Conservation (phyloP, 1,140 invertebrate species). For the Aplysia californica region DNA sequence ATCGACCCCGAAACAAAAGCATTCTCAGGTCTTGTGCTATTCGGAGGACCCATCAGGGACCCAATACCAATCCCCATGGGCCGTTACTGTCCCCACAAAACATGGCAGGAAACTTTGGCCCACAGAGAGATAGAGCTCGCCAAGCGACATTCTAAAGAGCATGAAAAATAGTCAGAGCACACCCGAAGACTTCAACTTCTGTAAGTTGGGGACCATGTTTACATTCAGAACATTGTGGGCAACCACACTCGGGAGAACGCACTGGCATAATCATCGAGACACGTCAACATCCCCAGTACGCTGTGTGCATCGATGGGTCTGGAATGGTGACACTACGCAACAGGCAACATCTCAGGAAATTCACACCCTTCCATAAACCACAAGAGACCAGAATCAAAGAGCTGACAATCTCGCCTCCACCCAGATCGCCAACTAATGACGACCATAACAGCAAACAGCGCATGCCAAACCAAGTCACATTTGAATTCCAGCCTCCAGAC, state of each 20-base stretch:
- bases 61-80: conserved; percentile 26
- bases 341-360: conserved; percentile 29
- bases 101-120: conserved; percentile 15
- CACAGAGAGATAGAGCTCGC: conserved; percentile 19
- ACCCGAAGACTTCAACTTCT: conserved; percentile 19
- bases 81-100: conserved; percentile 26
- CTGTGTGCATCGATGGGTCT: conserved; percentile 31
- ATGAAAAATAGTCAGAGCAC: conserved; percentile 27
- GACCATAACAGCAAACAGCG: neutral
- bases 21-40: conserved; percentile 31
- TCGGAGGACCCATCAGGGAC: conserved; percentile 34
- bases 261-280: conserved; percentile 32
- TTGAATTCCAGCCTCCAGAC: neutral
- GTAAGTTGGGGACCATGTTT: conserved; percentile 32
- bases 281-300: conserved; percentile 32
- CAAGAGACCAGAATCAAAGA: neutral
- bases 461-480: too few species aligned
- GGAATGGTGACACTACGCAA: conserved; percentile 30
- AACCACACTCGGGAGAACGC: conserved; percentile 27
- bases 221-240: conserved; percentile 28
- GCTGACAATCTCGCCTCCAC: neutral
- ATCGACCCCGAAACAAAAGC: conserved; percentile 33
- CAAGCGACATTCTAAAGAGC: conserved; percentile 21
- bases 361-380: conserved; percentile 22
- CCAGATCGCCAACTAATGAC: neutral